Percentiles rank a stretch among this genome's conserved stretches.
These are phyloP conservation scores for Anorthoa munda DNA, from an alignment of 2,888 invertebrate genomes.

Conservation along the genomic window DNA sequence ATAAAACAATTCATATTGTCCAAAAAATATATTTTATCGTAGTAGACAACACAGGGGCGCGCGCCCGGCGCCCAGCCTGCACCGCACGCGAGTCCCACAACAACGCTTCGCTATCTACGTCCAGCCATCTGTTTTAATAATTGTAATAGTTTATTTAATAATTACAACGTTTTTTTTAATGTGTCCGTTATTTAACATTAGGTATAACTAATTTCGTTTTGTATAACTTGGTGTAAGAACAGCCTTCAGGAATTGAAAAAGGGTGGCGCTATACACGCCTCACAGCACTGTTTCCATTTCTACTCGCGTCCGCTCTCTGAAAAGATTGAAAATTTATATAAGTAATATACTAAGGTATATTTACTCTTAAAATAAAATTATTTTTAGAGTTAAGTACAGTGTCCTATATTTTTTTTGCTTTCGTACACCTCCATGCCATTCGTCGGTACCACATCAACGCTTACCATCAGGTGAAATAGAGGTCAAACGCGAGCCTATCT, in stretches of 20 bases:
- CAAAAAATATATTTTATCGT: constrained; percentile 91
- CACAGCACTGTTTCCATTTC: constrained; percentile 98
- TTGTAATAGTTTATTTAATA: constrained; percentile 92
- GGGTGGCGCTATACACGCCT: constrained; percentile 90
- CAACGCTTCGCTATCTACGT: constrained; percentile 90
- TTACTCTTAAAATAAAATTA: not conserved
- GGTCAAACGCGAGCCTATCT: too few relatives aligned
- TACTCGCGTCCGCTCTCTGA: constrained; percentile 92
- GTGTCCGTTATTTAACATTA: constrained; percentile 90
- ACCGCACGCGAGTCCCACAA: constrained; percentile 89
- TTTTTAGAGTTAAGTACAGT: not conserved
- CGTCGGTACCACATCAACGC: too few relatives aligned
- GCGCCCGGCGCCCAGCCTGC: constrained; percentile 89
- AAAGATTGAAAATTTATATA: constrained; percentile 62
- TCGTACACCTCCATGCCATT: too few relatives aligned
- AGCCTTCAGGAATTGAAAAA: constrained; percentile 91
- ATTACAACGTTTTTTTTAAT: constrained; percentile 90
- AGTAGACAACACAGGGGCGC: constrained; percentile 90
- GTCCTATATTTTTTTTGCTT: too few relatives aligned
- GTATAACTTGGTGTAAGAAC: constrained; percentile 91
- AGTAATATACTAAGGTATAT: too few relatives aligned
- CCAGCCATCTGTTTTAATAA: constrained; percentile 91
- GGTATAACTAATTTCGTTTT: constrained; percentile 91
- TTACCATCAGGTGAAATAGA: too few relatives aligned
- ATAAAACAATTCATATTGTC: constrained; percentile 83